These are phyloP conservation scores for Zaprionus africanus DNA, from an alignment of 1,140 invertebrate species.

Conservation along the genomic window DNA sequence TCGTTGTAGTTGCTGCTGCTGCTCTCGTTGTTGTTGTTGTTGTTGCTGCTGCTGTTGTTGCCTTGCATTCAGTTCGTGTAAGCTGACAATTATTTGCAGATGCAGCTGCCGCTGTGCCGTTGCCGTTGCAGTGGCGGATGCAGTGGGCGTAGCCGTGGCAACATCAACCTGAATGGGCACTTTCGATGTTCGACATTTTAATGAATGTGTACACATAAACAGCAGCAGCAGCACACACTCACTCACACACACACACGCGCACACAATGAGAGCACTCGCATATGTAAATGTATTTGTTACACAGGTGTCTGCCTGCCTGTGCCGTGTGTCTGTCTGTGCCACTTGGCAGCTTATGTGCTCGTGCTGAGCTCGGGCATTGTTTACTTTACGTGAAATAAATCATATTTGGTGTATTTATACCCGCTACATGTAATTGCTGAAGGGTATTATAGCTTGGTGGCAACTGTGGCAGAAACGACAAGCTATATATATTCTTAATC, in stretches of 20 bases:
- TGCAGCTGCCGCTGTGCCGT: conserved; percentile 54
- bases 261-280: neutral
- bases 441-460: too few relatives aligned
- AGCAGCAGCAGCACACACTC: conserved; percentile 37
- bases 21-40: neutral
- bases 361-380: conserved; percentile 41
- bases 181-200: conserved; percentile 83
- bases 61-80: conserved; percentile 74
- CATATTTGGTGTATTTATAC: conserved; percentile 48
- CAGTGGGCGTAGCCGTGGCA: conserved; percentile 65
- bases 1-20: conserved; percentile 10
- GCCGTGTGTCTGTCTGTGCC: conserved; percentile 9
- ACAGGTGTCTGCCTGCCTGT: conserved; percentile 23
- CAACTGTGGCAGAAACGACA: too few relatives aligned
- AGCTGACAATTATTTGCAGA: conserved; percentile 82
- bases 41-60: conserved; percentile 45
- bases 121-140: conserved; percentile 46
- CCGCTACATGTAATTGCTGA: too few relatives aligned
- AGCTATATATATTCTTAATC: too few relatives aligned
- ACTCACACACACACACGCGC: conserved; percentile 13
- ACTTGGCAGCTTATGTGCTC: conserved; percentile 39
- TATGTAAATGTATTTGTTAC: conserved; percentile 6
- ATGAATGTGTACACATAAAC: conserved; percentile 83
- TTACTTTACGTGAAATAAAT: conserved; percentile 57
- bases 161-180: conserved; percentile 79